Percentiles rank a stretch among this genome's conserved stretches.
Conservation (phyloP, 2,888 invertebrate species). For the Euplagia quadripunctaria region DNA sequence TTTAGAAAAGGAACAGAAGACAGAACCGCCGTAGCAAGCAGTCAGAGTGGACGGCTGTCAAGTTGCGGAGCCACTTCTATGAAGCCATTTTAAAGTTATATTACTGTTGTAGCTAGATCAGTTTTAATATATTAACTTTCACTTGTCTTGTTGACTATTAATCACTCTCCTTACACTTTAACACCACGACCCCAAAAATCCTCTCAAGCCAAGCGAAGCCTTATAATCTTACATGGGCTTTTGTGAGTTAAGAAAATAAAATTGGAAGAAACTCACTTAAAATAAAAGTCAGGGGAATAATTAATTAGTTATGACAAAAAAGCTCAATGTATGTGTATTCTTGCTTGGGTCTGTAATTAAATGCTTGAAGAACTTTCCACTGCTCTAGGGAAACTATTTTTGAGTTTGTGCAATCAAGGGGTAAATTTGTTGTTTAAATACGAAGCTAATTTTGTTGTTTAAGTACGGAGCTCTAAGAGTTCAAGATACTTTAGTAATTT, state of each 20-base stretch:
- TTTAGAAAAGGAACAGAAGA: too few relatives aligned
- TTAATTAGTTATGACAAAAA: background rate
- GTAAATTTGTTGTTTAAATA: background rate
- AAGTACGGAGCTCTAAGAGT: background rate
- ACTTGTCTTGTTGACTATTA: too few relatives aligned
- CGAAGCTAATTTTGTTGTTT: background rate
- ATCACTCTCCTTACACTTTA: too few relatives aligned
- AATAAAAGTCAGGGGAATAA: background rate
- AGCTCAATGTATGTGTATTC: background rate
- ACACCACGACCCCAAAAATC: too few relatives aligned
- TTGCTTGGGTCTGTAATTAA: background rate
- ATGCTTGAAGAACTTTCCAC: background rate
- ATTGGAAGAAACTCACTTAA: background rate
- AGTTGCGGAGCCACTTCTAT: too few relatives aligned
- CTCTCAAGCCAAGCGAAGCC: too few relatives aligned
- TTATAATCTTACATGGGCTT: too few relatives aligned
- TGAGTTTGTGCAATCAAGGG: constrained; percentile 3
- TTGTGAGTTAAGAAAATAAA: background rate
- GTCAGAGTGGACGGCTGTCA: too few relatives aligned
- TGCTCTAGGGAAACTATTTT: background rate
- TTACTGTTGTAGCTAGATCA: too few relatives aligned
- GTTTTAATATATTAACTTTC: too few relatives aligned
- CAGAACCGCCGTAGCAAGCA: too few relatives aligned
- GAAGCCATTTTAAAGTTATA: too few relatives aligned
- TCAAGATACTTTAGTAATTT: background rate